Percentiles rank a stretch among this genome's conserved stretches.
Evolutionary conservation across 2,113 vertebrate genomes (phyloP).

Genomic region (Odocoileus virginianus): DNA sequence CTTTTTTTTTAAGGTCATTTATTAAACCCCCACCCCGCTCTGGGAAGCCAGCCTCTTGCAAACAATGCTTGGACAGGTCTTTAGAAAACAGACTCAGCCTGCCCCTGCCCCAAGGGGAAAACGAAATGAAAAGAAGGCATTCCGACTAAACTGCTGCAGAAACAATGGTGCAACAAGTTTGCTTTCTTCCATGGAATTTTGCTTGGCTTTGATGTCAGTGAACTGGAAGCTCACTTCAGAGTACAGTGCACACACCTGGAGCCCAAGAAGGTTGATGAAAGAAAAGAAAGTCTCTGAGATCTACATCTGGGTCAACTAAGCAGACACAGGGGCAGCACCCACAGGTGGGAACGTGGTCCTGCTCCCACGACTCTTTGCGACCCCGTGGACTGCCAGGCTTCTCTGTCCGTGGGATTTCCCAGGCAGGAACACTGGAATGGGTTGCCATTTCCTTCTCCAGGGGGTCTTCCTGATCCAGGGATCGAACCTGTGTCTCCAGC

Average conservation of each 20-base stretch:
- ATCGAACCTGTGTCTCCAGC: not conserved
- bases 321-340: not conserved
- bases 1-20: not conserved
- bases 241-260: not conserved
- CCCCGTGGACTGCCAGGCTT: not conserved
- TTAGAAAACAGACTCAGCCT: constrained; percentile 24
- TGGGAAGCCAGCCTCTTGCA: constrained; percentile 11
- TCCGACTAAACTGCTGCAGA: not conserved
- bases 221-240: not conserved
- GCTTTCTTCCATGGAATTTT: not conserved
- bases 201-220: not conserved
- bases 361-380: fast-evolving
- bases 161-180: not conserved
- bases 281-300: not conserved
- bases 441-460: not conserved
- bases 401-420: not conserved
- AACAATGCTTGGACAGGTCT: constrained; percentile 28
- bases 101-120: not conserved
- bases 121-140: not conserved
- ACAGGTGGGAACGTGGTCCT: not conserved
- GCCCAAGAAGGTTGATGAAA: not conserved
- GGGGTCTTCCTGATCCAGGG: not conserved
- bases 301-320: not conserved
- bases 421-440: not conserved
- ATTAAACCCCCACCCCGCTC: constrained; percentile 1